Conservation (phyloP, 2,797 vertebrate species). For the Chloroceryle inda region DNA sequence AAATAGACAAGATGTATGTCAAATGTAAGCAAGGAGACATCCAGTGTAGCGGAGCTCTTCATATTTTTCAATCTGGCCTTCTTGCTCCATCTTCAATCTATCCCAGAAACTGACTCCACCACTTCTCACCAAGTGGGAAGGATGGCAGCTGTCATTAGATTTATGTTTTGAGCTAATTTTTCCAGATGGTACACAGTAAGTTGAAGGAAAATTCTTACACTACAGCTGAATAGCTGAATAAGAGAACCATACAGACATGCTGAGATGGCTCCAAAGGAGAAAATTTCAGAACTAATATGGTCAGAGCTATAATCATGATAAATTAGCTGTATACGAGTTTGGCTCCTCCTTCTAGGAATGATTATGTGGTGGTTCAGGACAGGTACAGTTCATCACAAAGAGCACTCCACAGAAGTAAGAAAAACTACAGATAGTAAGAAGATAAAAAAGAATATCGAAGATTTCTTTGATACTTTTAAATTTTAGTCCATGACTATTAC, state of each 20-base stretch:
- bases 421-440: neutral
- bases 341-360: neutral
- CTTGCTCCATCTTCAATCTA: neutral
- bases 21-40: neutral
- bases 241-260: neutral
- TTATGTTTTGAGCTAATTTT: constrained; percentile 30
- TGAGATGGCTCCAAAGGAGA: neutral
- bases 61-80: neutral
- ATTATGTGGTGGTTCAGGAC: neutral
- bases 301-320: neutral
- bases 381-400: neutral
- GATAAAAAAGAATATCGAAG: neutral
- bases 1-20: neutral
- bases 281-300: neutral
- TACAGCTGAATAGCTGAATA: neutral
- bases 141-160: constrained; percentile 7
- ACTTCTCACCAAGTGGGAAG: neutral
- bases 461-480: neutral
- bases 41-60: neutral
- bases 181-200: constrained; percentile 46
- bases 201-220: neutral
- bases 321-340: neutral
- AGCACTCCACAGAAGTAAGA: neutral
- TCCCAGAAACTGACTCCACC: neutral
- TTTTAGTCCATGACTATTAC: neutral